Base-by-base conservation (phyloP, 1,140 invertebrate species). In the Zaprionus capensis region DNA sequence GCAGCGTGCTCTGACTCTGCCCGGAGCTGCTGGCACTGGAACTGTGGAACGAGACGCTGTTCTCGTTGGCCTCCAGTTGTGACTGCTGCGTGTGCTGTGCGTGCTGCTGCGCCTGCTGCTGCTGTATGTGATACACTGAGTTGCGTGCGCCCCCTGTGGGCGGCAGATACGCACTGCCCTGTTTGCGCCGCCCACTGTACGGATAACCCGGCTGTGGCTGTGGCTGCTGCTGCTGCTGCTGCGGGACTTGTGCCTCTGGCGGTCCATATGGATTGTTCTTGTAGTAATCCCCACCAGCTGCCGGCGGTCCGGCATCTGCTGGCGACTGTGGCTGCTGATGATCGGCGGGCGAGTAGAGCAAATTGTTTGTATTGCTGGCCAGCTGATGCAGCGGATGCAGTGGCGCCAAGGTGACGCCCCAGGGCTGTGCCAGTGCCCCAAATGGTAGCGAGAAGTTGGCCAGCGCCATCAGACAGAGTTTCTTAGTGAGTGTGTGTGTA, bases 381-480 rank as follows among this genome's bases (percentile, higher is more conserved):
- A 92, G 69, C 71, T 92, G 92, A 57, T 92, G 87, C 46, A 92
- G 80, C 15, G 91, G 83, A 75, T 93, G 92, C 55, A 92, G 65
- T 26, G 92, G 91, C 12, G 91, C 91, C 57, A 92, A 58, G 36
- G 92, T 93, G 20, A 91, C 91, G 62, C 84, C 80, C 92, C 92
- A 92, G 5, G 85, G 80, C 73, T 82, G 86, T 4, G 82, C 75
- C 14, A 92, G 69, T 0, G 81, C 77, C 36, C 91, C 91, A 64
- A 93, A 93, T 44, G 92, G 92, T 71, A 93, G 75, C 67, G 92
- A 85, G 71, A 92, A 93, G 53, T 93, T 93, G 53, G 91, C 78
- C 67, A 93, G 65, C 26, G 92, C 85, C 92, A 93, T 93, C 63
- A 20, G 20, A 14, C n/a, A 34, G 41, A 17, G 28, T 67, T 12